Evolutionary conservation across 1,140 invertebrate species (phyloP).

Genomic region (Cyclina sinensis): DNA sequence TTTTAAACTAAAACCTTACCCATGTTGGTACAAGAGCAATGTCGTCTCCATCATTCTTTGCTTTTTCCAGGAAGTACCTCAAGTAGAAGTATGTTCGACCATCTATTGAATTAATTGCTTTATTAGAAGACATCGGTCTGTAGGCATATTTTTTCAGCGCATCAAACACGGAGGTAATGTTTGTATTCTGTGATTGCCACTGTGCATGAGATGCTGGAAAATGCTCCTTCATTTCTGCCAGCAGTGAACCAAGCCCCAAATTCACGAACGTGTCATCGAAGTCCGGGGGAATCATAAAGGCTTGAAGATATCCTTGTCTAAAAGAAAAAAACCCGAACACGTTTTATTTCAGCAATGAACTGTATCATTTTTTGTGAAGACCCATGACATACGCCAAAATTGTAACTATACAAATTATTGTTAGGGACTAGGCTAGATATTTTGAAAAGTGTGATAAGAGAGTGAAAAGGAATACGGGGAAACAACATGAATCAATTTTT

Average conservation of each 20-base stretch:
- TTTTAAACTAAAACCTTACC: conserved; percentile 72
- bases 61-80: conserved; percentile 74
- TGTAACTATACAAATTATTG: no score
- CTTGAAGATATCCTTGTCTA: conserved; percentile 69
- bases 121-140: conserved; percentile 70
- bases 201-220: conserved; percentile 68
- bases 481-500: no score
- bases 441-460: no score
- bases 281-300: conserved; percentile 80
- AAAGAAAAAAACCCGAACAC: no score
- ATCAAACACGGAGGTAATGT: conserved; percentile 74
- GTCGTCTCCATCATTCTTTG: conserved; percentile 64
- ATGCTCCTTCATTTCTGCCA: conserved; percentile 67
- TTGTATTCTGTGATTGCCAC: conserved; percentile 75
- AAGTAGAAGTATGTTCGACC: conserved; percentile 78
- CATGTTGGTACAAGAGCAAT: conserved; percentile 78
- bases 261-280: conserved; percentile 82
- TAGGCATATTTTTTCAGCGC: conserved; percentile 78
- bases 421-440: no score
- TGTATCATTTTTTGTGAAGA: no score
- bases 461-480: no score
- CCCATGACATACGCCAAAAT: no score
- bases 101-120: conserved; percentile 75
- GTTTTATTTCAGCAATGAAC: no score
- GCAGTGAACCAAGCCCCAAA: conserved; percentile 74